Evolutionary conservation across 2,888 invertebrate genomes (phyloP), one percentile per base, ranked within the genome.

Genomic region (Eupithecia centaureata): DNA sequence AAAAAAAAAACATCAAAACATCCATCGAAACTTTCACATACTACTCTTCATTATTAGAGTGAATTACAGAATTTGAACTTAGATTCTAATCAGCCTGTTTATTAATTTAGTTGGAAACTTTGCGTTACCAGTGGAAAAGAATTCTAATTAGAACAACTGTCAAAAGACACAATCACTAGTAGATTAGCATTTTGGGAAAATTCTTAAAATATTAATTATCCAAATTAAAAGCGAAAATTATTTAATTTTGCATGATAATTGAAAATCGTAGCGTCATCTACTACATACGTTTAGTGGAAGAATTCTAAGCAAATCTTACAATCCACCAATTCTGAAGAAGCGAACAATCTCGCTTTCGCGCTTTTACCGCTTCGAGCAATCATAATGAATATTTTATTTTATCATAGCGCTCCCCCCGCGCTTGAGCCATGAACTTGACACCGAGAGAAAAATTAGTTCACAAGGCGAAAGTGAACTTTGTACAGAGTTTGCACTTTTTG

Each of bases 381-480:
- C 90, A 92, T 93, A 92, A 93, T 92, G 92, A 92, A 93, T 92
- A 92, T 92, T 93, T 92, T 92, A 93, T 92, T 92, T 91, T 91
- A 91, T 92, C 91, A 90, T 89, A 90, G 84, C 89, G 76, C 79
- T 77, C 80, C 76, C 76, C 76, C 79, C 76, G 69, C 75, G 69
- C 73, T 76, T 78, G 83, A 89, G 86, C 91, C 91, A 80, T 93
- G 92, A 93, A 92, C 92, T 92, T 93, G 93, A 93, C 92, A 92
- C 91, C 88, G 87, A 88, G 86, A 87, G 91, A 92, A 93, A 93
- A 93, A 92, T 92, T 92, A 92, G 92, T 92, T 92, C 92, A 92
- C 89, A 90, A 91, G 89, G 91, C 87, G 92, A 92, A 91, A 91
- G 91, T 91, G 91, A 92, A 93, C 87, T 92, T 92, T 88, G 89